A percentile compares a stretch with the other conserved stretches of the same genome.
Conservation (phyloP, 2,797 vertebrate species). For the Siniperca obscura region DNA sequence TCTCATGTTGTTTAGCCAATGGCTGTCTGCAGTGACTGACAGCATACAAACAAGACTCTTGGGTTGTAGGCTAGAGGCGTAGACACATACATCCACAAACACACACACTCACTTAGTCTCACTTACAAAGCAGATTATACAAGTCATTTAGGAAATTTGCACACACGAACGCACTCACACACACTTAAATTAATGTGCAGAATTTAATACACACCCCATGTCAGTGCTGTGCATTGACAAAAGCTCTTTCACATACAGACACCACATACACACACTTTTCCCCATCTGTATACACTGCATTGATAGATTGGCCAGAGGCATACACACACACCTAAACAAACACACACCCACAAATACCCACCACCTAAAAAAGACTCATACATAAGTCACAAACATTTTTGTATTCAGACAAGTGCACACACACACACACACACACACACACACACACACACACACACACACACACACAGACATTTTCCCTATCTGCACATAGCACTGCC, state of each 20-base stretch:
- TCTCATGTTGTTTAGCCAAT: slow-evolving; percentile 61
- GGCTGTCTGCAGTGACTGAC: slow-evolving; percentile 72
- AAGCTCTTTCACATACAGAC: neutral
- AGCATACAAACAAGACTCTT: slow-evolving; percentile 67
- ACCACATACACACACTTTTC: slow-evolving; percentile 15
- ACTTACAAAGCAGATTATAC: slow-evolving; percentile 49
- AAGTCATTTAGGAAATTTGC: slow-evolving; percentile 32
- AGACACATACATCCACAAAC: slow-evolving; percentile 41
- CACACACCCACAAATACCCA: slow-evolving; percentile 21
- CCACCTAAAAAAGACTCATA: neutral
- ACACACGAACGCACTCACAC: slow-evolving; percentile 7
- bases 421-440: neutral
- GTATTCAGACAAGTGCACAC: slow-evolving; percentile 5
- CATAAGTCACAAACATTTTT: slow-evolving; percentile 22
- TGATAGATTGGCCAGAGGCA: slow-evolving; percentile 37
- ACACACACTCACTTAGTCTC: slow-evolving; percentile 36
- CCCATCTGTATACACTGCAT: slow-evolving; percentile 13
- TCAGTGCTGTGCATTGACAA: neutral
- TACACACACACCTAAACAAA: slow-evolving; percentile 4
- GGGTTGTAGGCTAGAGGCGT: slow-evolving; percentile 45
- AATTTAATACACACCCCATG: neutral
- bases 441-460: slow-evolving; percentile 16
- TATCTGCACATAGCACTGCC: slow-evolving; percentile 9
- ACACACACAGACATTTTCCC: neutral
- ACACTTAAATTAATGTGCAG: slow-evolving; percentile 1